Base-by-base conservation (phyloP, 2,113 vertebrate species). In the Diphyllodes magnificus region DNA sequence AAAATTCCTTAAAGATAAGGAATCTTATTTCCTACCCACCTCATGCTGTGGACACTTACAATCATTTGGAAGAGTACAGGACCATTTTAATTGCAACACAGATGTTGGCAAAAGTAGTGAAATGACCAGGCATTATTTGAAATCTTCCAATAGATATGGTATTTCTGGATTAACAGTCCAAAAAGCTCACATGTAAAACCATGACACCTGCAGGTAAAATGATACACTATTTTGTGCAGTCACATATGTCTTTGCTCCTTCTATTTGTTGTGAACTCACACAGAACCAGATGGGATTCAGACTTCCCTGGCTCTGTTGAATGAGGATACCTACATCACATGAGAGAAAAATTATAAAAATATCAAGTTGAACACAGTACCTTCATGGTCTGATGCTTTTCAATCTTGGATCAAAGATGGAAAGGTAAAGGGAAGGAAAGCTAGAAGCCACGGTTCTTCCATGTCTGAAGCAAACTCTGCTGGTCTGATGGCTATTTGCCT, bases 351-450 rank as follows among this genome's bases (percentile, higher is more conserved):
- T 68, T 63, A 85, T 19, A 94, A 78, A 65, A 90, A 73, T 53
- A 88, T 75, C n/a, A 94, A 90, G 35, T 50, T 72, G 86, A 94
- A 91, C 15, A 77, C 3, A 18, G 18, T 31, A 73, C 37, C 70
- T 97, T 97, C 78, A 94, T 0, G 17, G 45, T 88, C 92, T 93
- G 40, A n/a, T 95, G 85, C 17, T 71, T 97, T 97, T 95, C 69
- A 96, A 96, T 95, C 71, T 95, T 92, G 70, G 95, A 72, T 82
- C 42, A 64, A 70, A 96, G 59, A 84, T 14, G 10, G 15, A 87
- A 95, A 96, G 51, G 59, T 84, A 93, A 93, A 40, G 18, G 18
- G 5, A 71, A 92, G 53, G 30, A 84, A 90, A 94, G 7, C 13
- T 56, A 68, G 49, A 40, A 53, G 30, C 14, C 37, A 6, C 56